phyloP scores from a whole-genome alignment of 2,113 vertebrate species.

The Garra rufa region DNA sequence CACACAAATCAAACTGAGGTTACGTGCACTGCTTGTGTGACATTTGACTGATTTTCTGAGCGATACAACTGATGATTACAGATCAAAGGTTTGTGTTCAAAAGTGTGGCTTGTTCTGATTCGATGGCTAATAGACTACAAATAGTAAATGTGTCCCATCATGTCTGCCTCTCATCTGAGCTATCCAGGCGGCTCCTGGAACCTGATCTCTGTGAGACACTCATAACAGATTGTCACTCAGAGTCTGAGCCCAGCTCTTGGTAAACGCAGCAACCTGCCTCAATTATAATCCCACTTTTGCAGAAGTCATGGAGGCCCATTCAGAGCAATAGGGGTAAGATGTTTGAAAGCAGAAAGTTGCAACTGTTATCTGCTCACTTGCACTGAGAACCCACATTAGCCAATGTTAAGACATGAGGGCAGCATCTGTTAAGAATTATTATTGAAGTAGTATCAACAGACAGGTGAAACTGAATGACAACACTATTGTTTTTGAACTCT shows the following conservation, averaged over 20 bases:
- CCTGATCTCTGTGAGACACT: slow-evolving; percentile 78
- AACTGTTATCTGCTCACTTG: slow-evolving; percentile 59
- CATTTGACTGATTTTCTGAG: neutral
- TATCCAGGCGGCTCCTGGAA: slow-evolving; percentile 61
- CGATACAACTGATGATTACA: neutral
- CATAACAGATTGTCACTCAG: slow-evolving; percentile 69
- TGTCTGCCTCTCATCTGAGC: slow-evolving; percentile 42
- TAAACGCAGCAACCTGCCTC: slow-evolving; percentile 60
- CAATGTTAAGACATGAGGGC: slow-evolving; percentile 1
- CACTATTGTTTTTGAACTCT: neutral
- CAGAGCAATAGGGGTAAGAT: slow-evolving; percentile 58
- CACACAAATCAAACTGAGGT: neutral
- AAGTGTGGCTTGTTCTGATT: slow-evolving; percentile 16
- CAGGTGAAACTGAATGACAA: slow-evolving; percentile 16
- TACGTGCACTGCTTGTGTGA: neutral
- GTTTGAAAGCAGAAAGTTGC: slow-evolving; percentile 56
- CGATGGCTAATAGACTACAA: slow-evolving; percentile 42
- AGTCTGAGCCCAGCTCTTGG: slow-evolving; percentile 60
- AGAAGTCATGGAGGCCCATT: slow-evolving; percentile 66
- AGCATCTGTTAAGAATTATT: neutral
- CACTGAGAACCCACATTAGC: slow-evolving; percentile 64
- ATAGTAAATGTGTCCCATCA: slow-evolving; percentile 58
- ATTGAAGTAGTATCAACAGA: neutral
- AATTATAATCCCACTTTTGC: slow-evolving; percentile 75
- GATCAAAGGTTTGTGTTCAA: slow-evolving; percentile 4